Evolutionary conservation across 2,888 invertebrate species (phyloP).

Genomic region (Rhamphomyia laevipes): DNA sequence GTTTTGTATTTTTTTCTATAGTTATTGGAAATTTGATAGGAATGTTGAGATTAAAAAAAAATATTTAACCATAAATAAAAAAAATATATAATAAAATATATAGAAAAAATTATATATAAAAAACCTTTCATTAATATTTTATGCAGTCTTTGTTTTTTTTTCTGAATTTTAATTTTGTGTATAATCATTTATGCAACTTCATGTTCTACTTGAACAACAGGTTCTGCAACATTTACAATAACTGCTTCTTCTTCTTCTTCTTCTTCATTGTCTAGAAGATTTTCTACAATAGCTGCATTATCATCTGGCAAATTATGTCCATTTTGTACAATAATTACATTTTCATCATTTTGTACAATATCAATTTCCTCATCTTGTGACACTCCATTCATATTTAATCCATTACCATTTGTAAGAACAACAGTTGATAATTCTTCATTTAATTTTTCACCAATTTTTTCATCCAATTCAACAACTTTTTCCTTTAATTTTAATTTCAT

Average conservation of each 20-base stretch:
- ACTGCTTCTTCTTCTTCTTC: no score
- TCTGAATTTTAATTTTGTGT: constrained; percentile 17
- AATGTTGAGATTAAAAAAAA: no score
- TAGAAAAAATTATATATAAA: no score
- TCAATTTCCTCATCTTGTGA: constrained; percentile 13
- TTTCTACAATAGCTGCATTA: constrained; percentile 15
- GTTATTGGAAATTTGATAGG: no score
- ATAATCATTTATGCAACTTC: constrained; percentile 9
- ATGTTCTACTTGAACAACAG: background rate
- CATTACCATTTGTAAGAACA: constrained; percentile 23
- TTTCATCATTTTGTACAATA: constrained; percentile 7
- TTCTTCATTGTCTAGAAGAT: background rate
- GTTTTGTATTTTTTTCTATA: no score
- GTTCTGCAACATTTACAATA: no score
- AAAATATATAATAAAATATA: no score
- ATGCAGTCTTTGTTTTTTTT: no score
- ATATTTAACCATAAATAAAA: no score
- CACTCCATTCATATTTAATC: constrained; percentile 6
- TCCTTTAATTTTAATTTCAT: constrained; percentile 58
- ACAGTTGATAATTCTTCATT: constrained; percentile 38
- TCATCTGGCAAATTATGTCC: background rate
- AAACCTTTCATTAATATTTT: no score
- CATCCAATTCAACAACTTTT: constrained; percentile 58
- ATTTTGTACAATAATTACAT: constrained; percentile 6
- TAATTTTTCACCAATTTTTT: constrained; percentile 59